Base-by-base conservation (phyloP, 2,113 vertebrate species). In the Polyodon spathula region DNA sequence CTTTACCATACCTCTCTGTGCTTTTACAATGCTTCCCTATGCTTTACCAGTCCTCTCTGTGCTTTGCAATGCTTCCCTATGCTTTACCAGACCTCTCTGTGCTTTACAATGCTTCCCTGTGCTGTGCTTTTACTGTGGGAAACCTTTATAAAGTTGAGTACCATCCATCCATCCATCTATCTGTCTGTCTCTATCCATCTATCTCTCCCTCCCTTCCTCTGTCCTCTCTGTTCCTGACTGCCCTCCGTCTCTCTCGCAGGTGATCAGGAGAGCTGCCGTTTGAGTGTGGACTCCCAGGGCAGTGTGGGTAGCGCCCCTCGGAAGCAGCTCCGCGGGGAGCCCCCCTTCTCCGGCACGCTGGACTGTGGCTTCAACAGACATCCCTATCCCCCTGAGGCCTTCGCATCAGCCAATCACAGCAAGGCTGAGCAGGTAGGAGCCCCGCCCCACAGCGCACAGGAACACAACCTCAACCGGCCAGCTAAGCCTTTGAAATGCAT, bases 271-370 rank as follows among this genome's bases (percentile, higher is more conserved):
- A 92, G 89, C 71, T 93, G 92, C 68, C 80, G 89, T 37, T 88
- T 90, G 74, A 92, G 91, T 27, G 87, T 90, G 48, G 92, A 92
- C 73, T 89, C 91, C n/a, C 92, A 93, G 82, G 85, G 86, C 58
- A 89, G 86, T 11, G 78, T n/a, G n/a, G 72, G 71, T 1, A 73
- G 87, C 0, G 78, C 81, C 27, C 75, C 89, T 1, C 84, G 89
- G 40, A 95, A 94, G 65, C 92, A 89, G 63, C 84, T 90, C 54
- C 86, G 92, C 7, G 72, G 86, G 0, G 92, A 95, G 2, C 73
- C 89, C 68, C 92, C 90, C 58, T 68, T 84, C 6, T 69, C 83
- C 44, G 89, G 90, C 61, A 89, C 88, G 43, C 78, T 93, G 9
- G 92, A 94, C 72, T 92, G 91, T 4, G 86, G 89, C 0, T 93